Base-by-base conservation (phyloP, 2,113 vertebrate species). In the Burhinus bistriatus region DNA sequence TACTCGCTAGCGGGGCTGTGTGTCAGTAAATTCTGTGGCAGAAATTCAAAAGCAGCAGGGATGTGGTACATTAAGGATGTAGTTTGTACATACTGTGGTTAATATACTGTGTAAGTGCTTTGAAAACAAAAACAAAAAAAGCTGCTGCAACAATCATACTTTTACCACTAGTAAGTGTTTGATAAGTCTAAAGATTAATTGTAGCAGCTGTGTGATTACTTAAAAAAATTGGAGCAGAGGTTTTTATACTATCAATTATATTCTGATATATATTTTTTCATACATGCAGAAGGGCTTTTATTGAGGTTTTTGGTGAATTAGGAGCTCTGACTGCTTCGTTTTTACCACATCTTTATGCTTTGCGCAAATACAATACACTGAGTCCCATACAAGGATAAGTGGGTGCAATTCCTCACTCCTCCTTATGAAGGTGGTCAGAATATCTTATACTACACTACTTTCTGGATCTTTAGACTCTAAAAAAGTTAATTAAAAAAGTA, bases 91-190 rank as follows among this genome's bases (percentile, higher is more conserved):
- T 2, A 25, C 13, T 22, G 49, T 18, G n/a, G 32, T 64, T 89
- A 55, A 64, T 26, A 16, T 5, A 62, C 3, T 0, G 0, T 29
- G 32, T 6, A 76, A 85, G 13, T 36, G 32, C 21, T 75, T 79
- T 23, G 32, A 45, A 76, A 75, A 54, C 15, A 9, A 26, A 16
- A 58, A 12, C 45, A 58, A 21, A 19, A 45, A 45, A 13, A 7
- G 3, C 15, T 59, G 6, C 12, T 69, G 23, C 21, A 82, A 45
- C 42, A 54, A 27, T 58, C 26, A 6, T 21, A 9, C 5, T 58
- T 5, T 47, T 52, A 9, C 11, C 57, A 20, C 12, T 38, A 52
- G 2, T 15, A 57, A 25, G 12, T 26, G 27, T 22, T 59, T 71
- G 49, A 17, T 83, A 72, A 65, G 55, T 34, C 36, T 64, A 18